phyloP scores from a whole-genome alignment of 2,888 invertebrate species.

The Lasioglossum malachurum region DNA sequence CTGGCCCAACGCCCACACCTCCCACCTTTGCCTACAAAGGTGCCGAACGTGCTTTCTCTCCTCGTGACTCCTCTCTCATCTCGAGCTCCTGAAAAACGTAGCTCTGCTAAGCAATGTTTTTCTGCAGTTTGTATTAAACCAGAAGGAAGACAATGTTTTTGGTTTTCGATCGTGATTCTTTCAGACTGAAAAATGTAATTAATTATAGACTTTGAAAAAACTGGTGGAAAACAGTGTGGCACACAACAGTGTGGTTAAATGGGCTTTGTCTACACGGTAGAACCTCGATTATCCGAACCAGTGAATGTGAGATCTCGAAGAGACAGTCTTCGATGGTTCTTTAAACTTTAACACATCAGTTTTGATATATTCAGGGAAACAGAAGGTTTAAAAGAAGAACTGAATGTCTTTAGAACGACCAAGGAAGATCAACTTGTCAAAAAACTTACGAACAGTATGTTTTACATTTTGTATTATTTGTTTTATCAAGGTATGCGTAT shows the following conservation, averaged over 20 bases:
- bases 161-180: neutral
- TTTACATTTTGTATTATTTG: too few species aligned
- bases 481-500: too few species aligned
- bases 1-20: slow-evolving; percentile 81
- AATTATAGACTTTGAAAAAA: neutral
- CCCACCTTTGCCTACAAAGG: slow-evolving; percentile 65
- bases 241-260: neutral
- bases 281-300: too few species aligned
- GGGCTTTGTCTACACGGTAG: neutral
- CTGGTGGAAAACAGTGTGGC: neutral
- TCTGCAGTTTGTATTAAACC: neutral
- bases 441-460: too few species aligned
- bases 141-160: neutral
- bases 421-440: too few species aligned
- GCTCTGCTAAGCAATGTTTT: neutral
- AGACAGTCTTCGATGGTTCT: too few species aligned
- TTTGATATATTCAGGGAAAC: neutral
- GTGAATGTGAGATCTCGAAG: too few species aligned
- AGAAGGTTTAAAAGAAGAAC: too few species aligned
- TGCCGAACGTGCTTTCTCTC: slow-evolving; percentile 32
- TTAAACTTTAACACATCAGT: too few species aligned
- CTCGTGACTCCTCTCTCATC: slow-evolving; percentile 17
- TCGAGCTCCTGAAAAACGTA: slow-evolving; percentile 7
- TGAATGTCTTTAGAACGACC: too few species aligned
- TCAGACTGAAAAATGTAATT: neutral